phyloP scores from a whole-genome alignment of 2,797 vertebrate species.

The Brachyalestes nurse region DNA sequence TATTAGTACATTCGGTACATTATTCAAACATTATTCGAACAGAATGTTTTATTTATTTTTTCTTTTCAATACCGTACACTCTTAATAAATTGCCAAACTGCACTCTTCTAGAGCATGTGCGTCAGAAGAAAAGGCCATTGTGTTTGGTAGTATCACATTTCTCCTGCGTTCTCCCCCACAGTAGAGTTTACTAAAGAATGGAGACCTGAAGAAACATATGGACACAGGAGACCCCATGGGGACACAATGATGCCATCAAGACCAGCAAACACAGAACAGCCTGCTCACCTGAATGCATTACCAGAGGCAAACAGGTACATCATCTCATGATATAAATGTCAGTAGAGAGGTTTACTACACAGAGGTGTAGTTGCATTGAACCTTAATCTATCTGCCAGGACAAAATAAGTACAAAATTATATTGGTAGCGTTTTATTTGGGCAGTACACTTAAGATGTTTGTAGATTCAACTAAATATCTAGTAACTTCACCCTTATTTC shows the following conservation, averaged over 20 bases:
- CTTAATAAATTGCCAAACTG: background rate
- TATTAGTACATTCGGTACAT: background rate
- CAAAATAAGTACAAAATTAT: no score
- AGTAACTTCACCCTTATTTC: no score
- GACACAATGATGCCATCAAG: constrained; percentile 20
- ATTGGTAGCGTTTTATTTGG: no score
- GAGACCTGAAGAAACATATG: constrained; percentile 23
- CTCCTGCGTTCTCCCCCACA: background rate
- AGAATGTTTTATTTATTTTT: background rate
- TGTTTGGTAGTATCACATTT: background rate
- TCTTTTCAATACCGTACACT: background rate
- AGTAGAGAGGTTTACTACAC: background rate
- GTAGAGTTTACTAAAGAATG: constrained; percentile 5
- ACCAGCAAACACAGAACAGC: constrained; percentile 25
- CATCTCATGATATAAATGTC: background rate
- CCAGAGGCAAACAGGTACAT: constrained; percentile 58
- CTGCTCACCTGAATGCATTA: constrained; percentile 7
- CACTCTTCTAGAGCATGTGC: background rate
- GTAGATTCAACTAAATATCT: no score
- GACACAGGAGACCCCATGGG: constrained; percentile 14
- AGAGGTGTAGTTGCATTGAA: no score
- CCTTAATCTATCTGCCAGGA: no score
- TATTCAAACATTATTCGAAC: background rate
- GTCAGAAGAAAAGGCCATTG: background rate
- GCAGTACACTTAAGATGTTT: no score